These are phyloP conservation scores for Arctopsyche grandis DNA, from an alignment of 1,140 invertebrate species.

Conservation along the genomic window DNA sequence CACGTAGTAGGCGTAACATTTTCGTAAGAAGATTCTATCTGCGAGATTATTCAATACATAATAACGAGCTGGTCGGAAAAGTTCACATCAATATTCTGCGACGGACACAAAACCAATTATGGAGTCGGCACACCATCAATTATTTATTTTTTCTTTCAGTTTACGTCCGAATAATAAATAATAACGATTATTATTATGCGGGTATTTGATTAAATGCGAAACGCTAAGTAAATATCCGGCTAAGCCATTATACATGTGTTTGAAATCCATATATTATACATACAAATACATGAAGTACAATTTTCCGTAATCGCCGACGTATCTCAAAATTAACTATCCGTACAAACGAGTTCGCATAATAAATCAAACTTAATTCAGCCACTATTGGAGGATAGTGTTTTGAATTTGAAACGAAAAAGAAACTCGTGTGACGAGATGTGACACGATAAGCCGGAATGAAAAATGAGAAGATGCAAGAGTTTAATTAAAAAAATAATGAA, in stretches of 20 bases:
- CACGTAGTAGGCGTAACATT: conserved; percentile 19
- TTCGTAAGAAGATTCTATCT: conserved; percentile 32
- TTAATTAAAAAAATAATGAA: conserved; percentile 27
- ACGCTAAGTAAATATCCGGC: conserved; percentile 34
- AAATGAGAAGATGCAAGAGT: not conserved
- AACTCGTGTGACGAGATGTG: conserved; percentile 22
- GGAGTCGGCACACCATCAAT: conserved; percentile 19
- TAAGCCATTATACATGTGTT: not conserved
- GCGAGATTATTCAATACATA: conserved; percentile 23
- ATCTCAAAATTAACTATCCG: not conserved
- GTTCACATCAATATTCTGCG: conserved; percentile 31
- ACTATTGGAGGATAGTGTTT: not conserved
- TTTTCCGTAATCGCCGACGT: no score
- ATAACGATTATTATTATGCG: conserved; percentile 38
- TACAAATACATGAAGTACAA: no score
- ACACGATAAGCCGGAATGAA: not conserved
- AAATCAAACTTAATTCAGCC: not conserved
- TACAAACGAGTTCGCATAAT: not conserved
- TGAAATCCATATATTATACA: not conserved
- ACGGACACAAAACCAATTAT: conserved; percentile 36
- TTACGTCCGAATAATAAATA: conserved; percentile 13
- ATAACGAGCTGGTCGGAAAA: conserved; percentile 28
- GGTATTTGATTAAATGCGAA: conserved; percentile 35
- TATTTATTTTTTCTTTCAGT: conserved; percentile 3
- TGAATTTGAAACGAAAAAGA: not conserved